A percentile compares a stretch with the other conserved stretches of the same genome.
These are phyloP conservation scores for Horisme vitalbata DNA, from an alignment of 2,888 invertebrate species.

Conservation along the genomic window DNA sequence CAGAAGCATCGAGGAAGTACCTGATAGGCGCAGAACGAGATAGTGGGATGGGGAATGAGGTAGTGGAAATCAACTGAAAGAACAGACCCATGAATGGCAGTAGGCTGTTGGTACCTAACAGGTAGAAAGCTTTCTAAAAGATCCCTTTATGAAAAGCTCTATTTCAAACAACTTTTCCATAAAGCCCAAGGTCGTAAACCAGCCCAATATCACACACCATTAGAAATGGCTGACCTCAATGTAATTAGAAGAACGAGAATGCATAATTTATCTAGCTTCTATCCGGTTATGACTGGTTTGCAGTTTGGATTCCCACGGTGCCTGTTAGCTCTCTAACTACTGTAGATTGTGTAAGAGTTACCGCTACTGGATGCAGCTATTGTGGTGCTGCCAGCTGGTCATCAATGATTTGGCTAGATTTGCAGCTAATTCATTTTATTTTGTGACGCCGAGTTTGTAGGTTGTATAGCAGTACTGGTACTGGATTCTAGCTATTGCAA, in stretches of 20 bases:
- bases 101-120: too few relatives aligned
- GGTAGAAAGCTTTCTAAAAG: too few relatives aligned
- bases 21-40: too few relatives aligned
- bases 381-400: constrained; percentile 12
- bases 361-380: constrained; percentile 14
- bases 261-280: constrained; percentile 35
- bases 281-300: constrained; percentile 35
- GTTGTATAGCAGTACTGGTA: too few relatives aligned
- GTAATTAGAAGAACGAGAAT: constrained; percentile 38
- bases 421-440: neutral
- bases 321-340: constrained; percentile 36
- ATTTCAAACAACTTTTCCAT: constrained; percentile 18
- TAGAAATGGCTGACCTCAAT: constrained; percentile 36
- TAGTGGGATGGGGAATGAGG: too few relatives aligned
- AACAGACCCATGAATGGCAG: too few relatives aligned
- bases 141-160: too few relatives aligned
- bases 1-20: too few relatives aligned
- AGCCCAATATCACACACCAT: constrained; percentile 30
- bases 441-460: too few relatives aligned
- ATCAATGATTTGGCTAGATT: constrained; percentile 4
- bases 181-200: constrained; percentile 24
- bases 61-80: too few relatives aligned
- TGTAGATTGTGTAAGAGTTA: constrained; percentile 24
- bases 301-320: constrained; percentile 35
- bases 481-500: too few relatives aligned